Evolutionary conservation across 2,888 invertebrate species (phyloP), one percentile per base, ranked within the genome.

Genomic region (Pediacus dermestoides): DNA sequence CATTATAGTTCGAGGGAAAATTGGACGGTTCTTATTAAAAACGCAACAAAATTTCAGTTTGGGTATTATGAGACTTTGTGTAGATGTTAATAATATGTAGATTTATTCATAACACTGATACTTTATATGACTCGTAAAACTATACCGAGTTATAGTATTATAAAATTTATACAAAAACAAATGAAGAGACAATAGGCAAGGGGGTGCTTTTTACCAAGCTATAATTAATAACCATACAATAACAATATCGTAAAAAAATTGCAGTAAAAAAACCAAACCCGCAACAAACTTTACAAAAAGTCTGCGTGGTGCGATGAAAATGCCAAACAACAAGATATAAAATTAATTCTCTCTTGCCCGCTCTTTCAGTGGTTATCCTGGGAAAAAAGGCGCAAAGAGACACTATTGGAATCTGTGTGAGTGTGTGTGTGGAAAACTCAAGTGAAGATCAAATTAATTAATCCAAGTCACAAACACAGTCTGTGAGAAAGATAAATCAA

Each of bases 391-490:
- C 28, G 16, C 28, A 14, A 15, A 36, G 15, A 22, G 30, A 36
- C 36, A 36, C 22, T 18, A 23, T 30, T 15, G 36, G 36, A 36
- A 22, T 15, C 30, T 22, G 14, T 30, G 21, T n/a, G n/a, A n/a
- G 30, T 16, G 36, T 36, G 30, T 28, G 37, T 25, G 30, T 23
- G 13, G 15, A 10, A 16, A 15, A 21, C 18, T 16, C 10, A 14
- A 32, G 26, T 26, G 39, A 41, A 45, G 47, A 52, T 52, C 47
- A 47, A 55, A 53, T 53, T 55, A 53, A 55, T 53, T 55, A 53
- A 55, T 53, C 52, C 49, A 50, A 53, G 55, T 55, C 55, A 51
- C 45, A 55, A 55, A 53, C 55, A 55, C 49, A 46, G 48, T 39
- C 46, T 39, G 45, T 42, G 50, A 48, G 46, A 44, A 48, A 50